Base-by-base conservation (phyloP, 2,113 vertebrate species). In the Tichodroma muraria region DNA sequence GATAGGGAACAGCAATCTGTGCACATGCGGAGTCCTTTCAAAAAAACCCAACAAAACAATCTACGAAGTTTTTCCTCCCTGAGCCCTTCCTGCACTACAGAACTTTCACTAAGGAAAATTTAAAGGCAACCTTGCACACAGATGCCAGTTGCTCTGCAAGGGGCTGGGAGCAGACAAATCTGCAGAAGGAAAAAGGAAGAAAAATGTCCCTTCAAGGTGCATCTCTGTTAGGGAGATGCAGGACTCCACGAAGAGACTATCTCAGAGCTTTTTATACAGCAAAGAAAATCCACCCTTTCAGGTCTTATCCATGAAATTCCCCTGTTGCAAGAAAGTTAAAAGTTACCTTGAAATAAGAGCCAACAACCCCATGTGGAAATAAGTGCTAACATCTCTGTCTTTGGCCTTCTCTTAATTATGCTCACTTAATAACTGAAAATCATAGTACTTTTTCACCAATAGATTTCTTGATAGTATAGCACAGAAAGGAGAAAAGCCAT, bases 381-480 rank as follows among this genome's bases (percentile, higher is more conserved):
- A 84, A 91, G 69, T 52, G 47, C 69, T 89, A 77, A 77, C 28
- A 83, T 35, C 61, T 76, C 69, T 73, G 68, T 78, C 72, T 94
- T 78, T 69, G 16, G 40, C 45, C 61, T 82, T 85, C 69, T 89
- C 84, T 71, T 92, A 94, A 96, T 79, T 87, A 79, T 61, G 40
- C 19, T 76, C 12, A 59, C 64, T 92, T 85, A 81, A 81, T 87
- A 92, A 85, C 40, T 91, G 80, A 77, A 89, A 88, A 85, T 82
- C 85, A 91, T 30, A 88, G 75, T n/a, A 53, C 27, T 13, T 87
- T 61, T 92, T 84, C 80, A 89, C 37, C 73, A 87, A 30, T 10
- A 73, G 70, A 92, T 90, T 80, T 82, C 70, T 79, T 82, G 59
- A 92, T 80, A 94, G 50, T 50, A 61, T 81, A 73, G 49, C 47